Evolutionary conservation across 2,797 vertebrate species (phyloP).

Genomic region (Lycodopsis pacificus): DNA sequence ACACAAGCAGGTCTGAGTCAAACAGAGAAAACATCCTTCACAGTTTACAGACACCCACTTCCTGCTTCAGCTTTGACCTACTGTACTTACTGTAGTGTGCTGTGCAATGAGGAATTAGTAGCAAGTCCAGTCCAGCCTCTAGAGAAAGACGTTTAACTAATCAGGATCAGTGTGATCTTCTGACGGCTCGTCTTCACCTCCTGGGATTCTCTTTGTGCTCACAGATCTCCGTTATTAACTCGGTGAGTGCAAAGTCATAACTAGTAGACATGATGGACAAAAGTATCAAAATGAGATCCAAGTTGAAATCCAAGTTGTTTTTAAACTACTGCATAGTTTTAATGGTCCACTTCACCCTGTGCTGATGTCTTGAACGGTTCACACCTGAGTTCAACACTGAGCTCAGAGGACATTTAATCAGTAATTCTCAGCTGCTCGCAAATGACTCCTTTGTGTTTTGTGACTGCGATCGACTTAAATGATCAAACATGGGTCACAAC

Average conservation of each 20-base stretch:
- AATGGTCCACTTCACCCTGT: not conserved
- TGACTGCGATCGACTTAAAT: not conserved
- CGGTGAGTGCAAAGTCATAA: not conserved
- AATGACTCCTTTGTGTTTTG: not conserved
- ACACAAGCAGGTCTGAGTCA: not conserved
- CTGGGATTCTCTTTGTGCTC: not conserved
- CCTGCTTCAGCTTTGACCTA: not conserved
- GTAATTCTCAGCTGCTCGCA: not conserved
- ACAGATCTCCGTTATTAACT: not conserved
- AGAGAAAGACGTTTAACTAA: too few species aligned
- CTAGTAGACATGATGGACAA: not conserved
- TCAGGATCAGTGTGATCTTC: not conserved
- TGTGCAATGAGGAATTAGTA: not conserved
- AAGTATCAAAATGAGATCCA: not conserved
- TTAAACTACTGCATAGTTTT: not conserved
- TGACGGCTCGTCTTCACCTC: not conserved
- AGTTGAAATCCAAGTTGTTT: not conserved
- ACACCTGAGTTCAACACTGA: not conserved
- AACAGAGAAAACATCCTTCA: not conserved
- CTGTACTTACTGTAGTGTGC: not conserved
- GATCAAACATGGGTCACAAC: not conserved
- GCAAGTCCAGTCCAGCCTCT: not conserved
- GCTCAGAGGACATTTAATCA: not conserved
- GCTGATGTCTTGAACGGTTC: not conserved
- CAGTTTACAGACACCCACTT: conserved; percentile 2